Evolutionary conservation across 1,140 invertebrate genomes (phyloP).

Genomic region (Megathymus violae): DNA sequence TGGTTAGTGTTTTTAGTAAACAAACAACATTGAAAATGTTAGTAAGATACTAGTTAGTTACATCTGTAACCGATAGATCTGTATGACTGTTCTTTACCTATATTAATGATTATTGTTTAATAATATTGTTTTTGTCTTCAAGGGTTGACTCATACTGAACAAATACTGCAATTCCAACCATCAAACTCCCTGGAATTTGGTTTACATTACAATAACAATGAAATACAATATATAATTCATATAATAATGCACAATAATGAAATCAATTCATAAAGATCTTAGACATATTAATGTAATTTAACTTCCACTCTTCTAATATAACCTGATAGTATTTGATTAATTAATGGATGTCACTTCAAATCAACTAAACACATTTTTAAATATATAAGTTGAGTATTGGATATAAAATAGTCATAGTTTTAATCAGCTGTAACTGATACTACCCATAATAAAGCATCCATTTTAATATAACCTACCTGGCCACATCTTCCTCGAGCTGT

Average conservation of each 20-base stretch:
- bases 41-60: background rate
- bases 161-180: constrained; percentile 5
- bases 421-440: no score
- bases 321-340: no score
- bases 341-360: no score
- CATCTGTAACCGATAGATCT: background rate
- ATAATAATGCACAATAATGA: no score
- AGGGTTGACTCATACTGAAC: background rate
- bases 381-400: no score
- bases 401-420: no score
- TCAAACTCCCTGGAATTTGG: constrained; percentile 15
- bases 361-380: no score
- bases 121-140: constrained; percentile 13
- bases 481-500: constrained; percentile 72
- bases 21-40: constrained; percentile 2
- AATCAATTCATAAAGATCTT: no score
- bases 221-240: background rate
- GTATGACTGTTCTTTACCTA: constrained; percentile 3
- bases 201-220: constrained; percentile 8
- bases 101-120: constrained; percentile 5
- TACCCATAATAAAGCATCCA: no score
- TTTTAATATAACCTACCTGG: constrained; percentile 51
- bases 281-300: no score
- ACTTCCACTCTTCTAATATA: no score
- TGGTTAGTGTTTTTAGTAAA: background rate